Evolutionary conservation across 2,113 vertebrate genomes (phyloP), one percentile per base, ranked within the genome.

Genomic region (Phyllopteryx taeniolatus): DNA sequence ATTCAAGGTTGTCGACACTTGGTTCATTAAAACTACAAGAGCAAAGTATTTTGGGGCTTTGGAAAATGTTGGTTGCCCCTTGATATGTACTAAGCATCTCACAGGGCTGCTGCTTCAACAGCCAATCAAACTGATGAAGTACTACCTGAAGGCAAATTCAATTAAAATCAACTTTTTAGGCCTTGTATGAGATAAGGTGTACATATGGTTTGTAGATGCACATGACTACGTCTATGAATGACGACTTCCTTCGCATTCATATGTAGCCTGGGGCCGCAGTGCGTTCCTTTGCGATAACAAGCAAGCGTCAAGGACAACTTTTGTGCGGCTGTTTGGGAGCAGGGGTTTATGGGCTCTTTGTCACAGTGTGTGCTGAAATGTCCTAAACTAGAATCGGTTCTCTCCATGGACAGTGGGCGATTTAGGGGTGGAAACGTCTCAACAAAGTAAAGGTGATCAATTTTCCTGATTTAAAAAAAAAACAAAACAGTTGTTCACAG

Each of bases 71-170:
- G 27, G 27, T 27, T 27, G 27, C 27, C 27, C 27, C 27, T 27
- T 39, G 35, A 39, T 39, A 39, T 39, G 11, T 67, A 42, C 77
- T 88, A 77, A 81, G 83, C 80, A 86, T 79, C 79, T 76, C 15
- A 68, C n/a, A 77, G 64, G 5, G 65, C 68, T 81, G 77, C 72
- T 57, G 74, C 71, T 70, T 72, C 71, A 78, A 77, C 70, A 77
- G 35, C 35, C 3, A 39, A 39, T 39, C 6, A 27, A 27, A 27
- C 27, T 27, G 27, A 27, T 27, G 27, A 27, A 27, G 27, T 27
- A 27, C 27, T 27, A 27, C 27, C 27, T 27, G 27, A 27, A 3
- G 35, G 35, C 35, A 39, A 39, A 39, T 39, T 39, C 35, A 27
- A 27, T 27, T 27, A 27, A 27, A 27, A 27, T 27, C 27, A 27